Evolutionary conservation across 2,888 invertebrate species (phyloP).

Genomic region (Tenthredo notha): DNA sequence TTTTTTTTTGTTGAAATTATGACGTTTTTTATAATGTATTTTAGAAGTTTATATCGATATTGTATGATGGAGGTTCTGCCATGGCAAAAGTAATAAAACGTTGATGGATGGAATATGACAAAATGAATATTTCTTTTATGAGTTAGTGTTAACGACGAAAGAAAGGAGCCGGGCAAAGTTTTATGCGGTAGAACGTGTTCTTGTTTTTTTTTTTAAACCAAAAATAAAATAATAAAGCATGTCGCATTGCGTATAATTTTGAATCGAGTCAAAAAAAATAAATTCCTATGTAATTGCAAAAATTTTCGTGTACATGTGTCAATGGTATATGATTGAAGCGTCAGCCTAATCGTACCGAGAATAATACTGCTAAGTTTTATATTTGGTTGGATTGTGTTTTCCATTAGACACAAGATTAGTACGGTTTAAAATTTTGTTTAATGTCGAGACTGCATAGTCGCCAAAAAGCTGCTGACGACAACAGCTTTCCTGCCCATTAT

Average conservation of each 20-base stretch:
- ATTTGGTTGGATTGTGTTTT: slow-evolving; percentile 6
- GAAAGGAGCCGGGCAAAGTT: not conserved
- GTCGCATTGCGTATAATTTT: not conserved
- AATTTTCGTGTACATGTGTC: not conserved
- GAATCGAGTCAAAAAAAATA: not conserved
- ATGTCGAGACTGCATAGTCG: not conserved
- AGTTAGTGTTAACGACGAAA: not conserved
- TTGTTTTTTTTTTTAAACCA: not conserved
- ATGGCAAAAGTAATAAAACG: not conserved
- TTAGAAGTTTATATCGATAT: not conserved
- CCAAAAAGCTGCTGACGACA: slow-evolving; percentile 17
- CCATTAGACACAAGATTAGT: slow-evolving; percentile 8
- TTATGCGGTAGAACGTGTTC: not conserved
- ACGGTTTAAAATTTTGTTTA: not conserved
- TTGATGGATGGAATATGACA: not conserved
- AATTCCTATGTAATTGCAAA: not conserved
- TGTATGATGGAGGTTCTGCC: not conserved
- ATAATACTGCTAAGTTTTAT: not conserved
- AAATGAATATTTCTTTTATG: not conserved
- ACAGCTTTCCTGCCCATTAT: not conserved
- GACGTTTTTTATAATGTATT: not conserved
- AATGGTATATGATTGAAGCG: not conserved
- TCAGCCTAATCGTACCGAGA: not conserved
- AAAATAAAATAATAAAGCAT: not conserved
- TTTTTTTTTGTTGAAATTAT: not conserved